Evolutionary conservation across 2,113 vertebrate species (phyloP).

Genomic region (Taxidea taxus): DNA sequence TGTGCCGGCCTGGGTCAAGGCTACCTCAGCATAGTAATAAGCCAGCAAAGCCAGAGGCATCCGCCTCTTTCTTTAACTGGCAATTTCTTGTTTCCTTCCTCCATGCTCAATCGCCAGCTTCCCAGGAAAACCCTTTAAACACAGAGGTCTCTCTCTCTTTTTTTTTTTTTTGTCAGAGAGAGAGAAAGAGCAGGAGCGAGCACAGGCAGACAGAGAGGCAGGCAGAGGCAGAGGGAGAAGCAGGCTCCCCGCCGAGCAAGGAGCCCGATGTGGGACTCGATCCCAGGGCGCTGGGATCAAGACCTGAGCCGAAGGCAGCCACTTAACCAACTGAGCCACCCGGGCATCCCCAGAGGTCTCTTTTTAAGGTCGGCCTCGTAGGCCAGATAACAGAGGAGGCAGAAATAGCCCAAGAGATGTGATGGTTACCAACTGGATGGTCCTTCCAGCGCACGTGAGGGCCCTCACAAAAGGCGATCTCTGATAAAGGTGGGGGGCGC

Average conservation of each 20-base stretch:
- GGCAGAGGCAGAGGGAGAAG: too few relatives aligned
- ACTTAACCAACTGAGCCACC: too few relatives aligned
- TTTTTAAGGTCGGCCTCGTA: slow-evolving; percentile 1
- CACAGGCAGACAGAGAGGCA: too few relatives aligned
- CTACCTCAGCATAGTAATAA: slow-evolving; percentile 3
- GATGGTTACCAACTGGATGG: not conserved
- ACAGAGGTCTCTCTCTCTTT: not conserved
- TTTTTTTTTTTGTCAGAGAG: too few relatives aligned
- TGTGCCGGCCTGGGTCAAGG: not conserved
- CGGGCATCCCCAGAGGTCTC: too few relatives aligned
- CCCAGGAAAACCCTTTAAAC: slow-evolving; percentile 36
- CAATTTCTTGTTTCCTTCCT: slow-evolving; percentile 10
- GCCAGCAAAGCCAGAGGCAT: not conserved
- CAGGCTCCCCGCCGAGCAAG: too few relatives aligned
- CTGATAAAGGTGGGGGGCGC: not conserved
- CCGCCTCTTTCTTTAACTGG: slow-evolving; percentile 12
- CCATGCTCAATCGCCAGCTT: not conserved
- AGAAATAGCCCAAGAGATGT: not conserved
- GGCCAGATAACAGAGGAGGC: not conserved
- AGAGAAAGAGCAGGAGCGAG: too few relatives aligned
- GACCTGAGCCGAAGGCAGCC: too few relatives aligned
- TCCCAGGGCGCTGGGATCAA: too few relatives aligned
- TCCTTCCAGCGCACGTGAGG: not conserved
- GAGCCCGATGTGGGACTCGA: too few relatives aligned
- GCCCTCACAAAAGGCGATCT: not conserved